Evolutionary conservation across 1,140 invertebrate genomes (phyloP).

Genomic region (Sesamia nonagrioides): DNA sequence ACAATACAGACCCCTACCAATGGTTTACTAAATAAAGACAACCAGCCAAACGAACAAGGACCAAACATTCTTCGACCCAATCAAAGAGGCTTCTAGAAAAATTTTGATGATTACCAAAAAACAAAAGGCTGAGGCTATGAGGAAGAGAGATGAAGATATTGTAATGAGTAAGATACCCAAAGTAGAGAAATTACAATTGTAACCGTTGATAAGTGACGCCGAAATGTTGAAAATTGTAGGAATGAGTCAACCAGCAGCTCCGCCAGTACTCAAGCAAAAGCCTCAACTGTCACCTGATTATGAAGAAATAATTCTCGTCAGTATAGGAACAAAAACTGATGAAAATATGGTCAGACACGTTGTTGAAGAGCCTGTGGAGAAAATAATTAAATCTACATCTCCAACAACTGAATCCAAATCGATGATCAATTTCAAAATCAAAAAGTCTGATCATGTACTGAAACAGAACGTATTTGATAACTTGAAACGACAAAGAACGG

Average conservation of each 20-base stretch:
- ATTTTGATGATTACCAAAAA: slow-evolving; percentile 86
- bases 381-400: no score
- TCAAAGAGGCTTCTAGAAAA: slow-evolving; percentile 88
- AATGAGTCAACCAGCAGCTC: slow-evolving; percentile 64
- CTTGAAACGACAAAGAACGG: slow-evolving; percentile 73
- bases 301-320: slow-evolving; percentile 87
- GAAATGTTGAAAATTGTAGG: slow-evolving; percentile 85
- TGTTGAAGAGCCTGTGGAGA: slow-evolving; percentile 46
- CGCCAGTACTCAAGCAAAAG: slow-evolving; percentile 62
- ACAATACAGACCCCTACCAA: slow-evolving; percentile 55
- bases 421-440: slow-evolving; percentile 84
- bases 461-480: slow-evolving; percentile 84
- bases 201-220: slow-evolving; percentile 83
- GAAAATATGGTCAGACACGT: slow-evolving; percentile 70
- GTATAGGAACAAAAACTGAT: slow-evolving; percentile 88
- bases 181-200: slow-evolving; percentile 81
- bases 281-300: slow-evolving; percentile 70
- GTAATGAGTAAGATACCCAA: slow-evolving; percentile 86
- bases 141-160: slow-evolving; percentile 84
- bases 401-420: slow-evolving; percentile 71
- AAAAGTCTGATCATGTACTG: slow-evolving; percentile 78
- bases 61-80: slow-evolving; percentile 86
- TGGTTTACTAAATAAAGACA: slow-evolving; percentile 47
- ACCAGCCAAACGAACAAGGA: slow-evolving; percentile 65
- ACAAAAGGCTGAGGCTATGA: slow-evolving; percentile 83